phyloP scores from a whole-genome alignment of 2,113 vertebrate genomes.

The Takifugu bimaculatus region DNA sequence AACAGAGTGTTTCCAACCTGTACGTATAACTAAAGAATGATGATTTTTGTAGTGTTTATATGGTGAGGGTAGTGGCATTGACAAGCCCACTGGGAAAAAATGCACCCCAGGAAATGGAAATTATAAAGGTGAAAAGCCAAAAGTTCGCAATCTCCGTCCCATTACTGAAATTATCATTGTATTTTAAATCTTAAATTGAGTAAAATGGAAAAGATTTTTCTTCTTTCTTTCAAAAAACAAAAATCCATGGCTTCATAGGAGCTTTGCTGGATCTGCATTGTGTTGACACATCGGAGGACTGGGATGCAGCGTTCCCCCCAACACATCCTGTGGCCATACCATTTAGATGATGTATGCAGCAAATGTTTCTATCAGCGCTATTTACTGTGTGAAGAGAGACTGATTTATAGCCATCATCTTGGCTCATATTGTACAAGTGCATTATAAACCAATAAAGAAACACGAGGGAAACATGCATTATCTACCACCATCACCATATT shows the following conservation, averaged over 20 bases:
- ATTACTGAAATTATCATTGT: too few species aligned
- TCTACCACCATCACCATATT: background rate
- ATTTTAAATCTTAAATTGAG: too few species aligned
- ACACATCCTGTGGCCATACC: slow-evolving; percentile 27
- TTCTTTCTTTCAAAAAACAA: too few species aligned
- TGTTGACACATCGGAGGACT: slow-evolving; percentile 52
- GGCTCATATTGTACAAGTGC: slow-evolving; percentile 8
- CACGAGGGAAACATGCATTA: slow-evolving; percentile 7
- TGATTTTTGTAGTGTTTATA: too few species aligned
- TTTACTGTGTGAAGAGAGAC: slow-evolving; percentile 15
- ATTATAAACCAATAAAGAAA: slow-evolving; percentile 42
- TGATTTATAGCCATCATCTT: slow-evolving; percentile 23
- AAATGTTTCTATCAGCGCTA: slow-evolving; percentile 35
- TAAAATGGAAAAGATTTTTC: too few species aligned
- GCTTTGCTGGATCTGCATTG: slow-evolving; percentile 32
- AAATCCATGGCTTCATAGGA: background rate
- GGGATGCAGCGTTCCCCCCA: slow-evolving; percentile 26
- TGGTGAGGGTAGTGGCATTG: too few species aligned
- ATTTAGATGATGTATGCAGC: slow-evolving; percentile 23
- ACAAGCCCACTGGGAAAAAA: too few species aligned
- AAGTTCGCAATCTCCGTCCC: too few species aligned
- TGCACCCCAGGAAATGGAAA: too few species aligned
- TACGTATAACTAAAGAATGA: too few species aligned
- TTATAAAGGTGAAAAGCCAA: too few species aligned
- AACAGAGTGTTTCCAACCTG: background rate